Conservation (phyloP, 2,113 vertebrate species). For the Cyphomyrus discorhynchus region DNA sequence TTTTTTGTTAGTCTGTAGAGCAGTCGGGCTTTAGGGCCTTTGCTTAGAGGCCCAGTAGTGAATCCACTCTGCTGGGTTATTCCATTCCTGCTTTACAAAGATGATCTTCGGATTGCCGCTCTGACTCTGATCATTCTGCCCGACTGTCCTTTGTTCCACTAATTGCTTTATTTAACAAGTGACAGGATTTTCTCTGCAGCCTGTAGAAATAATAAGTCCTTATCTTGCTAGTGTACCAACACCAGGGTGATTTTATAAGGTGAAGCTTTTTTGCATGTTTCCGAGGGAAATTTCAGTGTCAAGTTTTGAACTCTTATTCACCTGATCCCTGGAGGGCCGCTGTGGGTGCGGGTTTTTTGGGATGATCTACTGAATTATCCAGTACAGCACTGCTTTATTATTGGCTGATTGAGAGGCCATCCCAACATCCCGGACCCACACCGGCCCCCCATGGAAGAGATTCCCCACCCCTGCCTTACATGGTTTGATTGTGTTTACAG, state of each 20-base stretch:
- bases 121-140: neutral
- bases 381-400: neutral
- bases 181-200: neutral
- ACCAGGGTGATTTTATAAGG: neutral
- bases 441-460: neutral
- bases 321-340: neutral
- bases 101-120: conserved; percentile 11
- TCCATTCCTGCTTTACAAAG: conserved; percentile 46
- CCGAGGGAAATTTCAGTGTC: neutral
- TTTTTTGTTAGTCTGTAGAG: neutral
- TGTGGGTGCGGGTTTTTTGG: neutral
- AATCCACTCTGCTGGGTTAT: conserved; percentile 13
- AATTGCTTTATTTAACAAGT: neutral
- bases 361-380: neutral
- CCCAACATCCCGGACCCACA: neutral
- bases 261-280: neutral
- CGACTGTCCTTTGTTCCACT: neutral
- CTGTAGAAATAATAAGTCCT: neutral
- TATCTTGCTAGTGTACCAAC: neutral
- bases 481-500: neutral
- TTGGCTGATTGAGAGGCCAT: neutral
- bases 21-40: neutral
- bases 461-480: neutral
- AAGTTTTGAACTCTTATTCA: neutral
- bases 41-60: neutral